These are phyloP conservation scores for human (Homo sapiens) DNA, from an alignment of 2,113 vertebrate species.

Conservation along the genomic window DNA sequence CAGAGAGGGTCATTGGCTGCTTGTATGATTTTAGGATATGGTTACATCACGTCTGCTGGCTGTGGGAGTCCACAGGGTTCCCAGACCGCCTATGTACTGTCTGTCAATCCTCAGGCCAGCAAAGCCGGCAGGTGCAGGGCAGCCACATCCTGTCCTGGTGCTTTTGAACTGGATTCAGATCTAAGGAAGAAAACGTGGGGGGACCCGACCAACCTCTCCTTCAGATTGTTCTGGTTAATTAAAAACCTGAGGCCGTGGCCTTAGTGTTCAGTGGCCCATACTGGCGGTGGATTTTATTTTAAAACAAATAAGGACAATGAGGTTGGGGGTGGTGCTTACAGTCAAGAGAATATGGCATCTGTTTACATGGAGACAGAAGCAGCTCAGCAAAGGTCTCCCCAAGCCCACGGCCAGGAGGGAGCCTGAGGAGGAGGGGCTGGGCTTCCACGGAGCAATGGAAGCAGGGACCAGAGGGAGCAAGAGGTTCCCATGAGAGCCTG, in stretches of 20 bases:
- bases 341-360: not conserved
- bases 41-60: not conserved
- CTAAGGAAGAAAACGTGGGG: not conserved
- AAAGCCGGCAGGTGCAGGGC: not conserved
- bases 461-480: too few relatives aligned
- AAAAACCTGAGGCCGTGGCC: not conserved
- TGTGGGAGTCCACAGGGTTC: not conserved
- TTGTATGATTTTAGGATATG: too few relatives aligned
- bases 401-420: not conserved
- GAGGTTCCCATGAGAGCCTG: not conserved
- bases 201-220: accelerated
- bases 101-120: not conserved
- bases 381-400: not conserved
- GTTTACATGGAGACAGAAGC: not conserved
- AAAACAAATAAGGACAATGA: not conserved
- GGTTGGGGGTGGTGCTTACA: not conserved
- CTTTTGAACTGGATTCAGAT: not conserved
- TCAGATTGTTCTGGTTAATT: too few relatives aligned
- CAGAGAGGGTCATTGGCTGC: accelerated
- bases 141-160: accelerated
- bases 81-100: accelerated
- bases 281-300: not conserved
- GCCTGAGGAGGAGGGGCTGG: not conserved
- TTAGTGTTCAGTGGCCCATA: not conserved
- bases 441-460: too few relatives aligned